Evolutionary conservation across 2,113 vertebrate genomes (phyloP).

Genomic region (Planiliza haematocheilus): DNA sequence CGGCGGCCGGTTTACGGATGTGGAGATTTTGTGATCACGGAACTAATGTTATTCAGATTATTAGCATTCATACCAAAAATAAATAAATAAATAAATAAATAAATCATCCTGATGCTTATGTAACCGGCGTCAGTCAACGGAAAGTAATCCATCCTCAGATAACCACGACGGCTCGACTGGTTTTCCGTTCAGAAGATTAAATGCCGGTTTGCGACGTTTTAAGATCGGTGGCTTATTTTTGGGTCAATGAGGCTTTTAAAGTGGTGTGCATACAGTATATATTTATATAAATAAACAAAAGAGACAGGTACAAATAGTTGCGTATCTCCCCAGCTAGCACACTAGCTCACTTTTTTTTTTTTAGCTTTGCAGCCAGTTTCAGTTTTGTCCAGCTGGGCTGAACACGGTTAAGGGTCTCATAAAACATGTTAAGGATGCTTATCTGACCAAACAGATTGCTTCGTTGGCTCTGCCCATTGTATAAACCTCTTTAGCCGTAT

Average conservation of each 20-base stretch:
- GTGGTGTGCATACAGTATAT: background rate
- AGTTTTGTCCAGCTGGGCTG: slow-evolving; percentile 25
- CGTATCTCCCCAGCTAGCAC: slow-evolving; percentile 12
- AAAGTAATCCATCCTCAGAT: no score
- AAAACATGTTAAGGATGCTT: slow-evolving; percentile 41
- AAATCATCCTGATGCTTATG: no score
- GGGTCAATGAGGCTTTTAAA: background rate
- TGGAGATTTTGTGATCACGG: background rate
- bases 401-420: slow-evolving; percentile 39
- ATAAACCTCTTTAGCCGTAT: slow-evolving; percentile 53
- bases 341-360: slow-evolving; percentile 11
- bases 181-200: background rate
- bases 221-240: background rate
- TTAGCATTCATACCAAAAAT: no score
- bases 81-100: no score
- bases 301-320: background rate
- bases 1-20: background rate
- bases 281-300: background rate
- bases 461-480: slow-evolving; percentile 43
- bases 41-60: background rate
- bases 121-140: no score
- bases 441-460: slow-evolving; percentile 62
- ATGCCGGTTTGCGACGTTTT: background rate
- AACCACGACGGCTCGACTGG: background rate
- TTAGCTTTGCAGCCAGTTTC: slow-evolving; percentile 30